phyloP scores from a whole-genome alignment of 2,888 invertebrate species.

The Melanostoma mellinum region DNA sequence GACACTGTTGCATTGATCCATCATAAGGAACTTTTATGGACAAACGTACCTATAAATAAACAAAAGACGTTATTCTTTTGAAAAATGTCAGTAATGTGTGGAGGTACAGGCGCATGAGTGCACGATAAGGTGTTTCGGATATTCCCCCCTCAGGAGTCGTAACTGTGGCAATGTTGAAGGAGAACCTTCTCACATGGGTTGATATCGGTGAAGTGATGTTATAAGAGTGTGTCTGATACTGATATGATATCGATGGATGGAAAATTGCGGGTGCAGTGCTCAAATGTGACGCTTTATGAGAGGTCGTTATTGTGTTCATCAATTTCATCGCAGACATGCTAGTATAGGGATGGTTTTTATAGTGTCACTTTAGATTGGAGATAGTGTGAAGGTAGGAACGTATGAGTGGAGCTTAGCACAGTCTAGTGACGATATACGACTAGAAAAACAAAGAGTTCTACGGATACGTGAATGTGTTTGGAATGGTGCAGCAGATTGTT shows the following conservation, averaged over 20 bases:
- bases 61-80: conserved; percentile 8
- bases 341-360: no score
- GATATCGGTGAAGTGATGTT: conserved; percentile 26
- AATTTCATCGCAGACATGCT: neutral
- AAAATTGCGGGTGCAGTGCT: neutral
- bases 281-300: conserved; percentile 14
- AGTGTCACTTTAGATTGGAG: no score
- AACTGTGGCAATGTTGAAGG: conserved; percentile 30
- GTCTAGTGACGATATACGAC: no score
- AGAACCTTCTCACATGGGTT: neutral
- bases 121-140: conserved; percentile 48
- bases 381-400: no score
- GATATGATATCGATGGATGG: conserved; percentile 9
- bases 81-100: conserved; percentile 12
- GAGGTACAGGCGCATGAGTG: neutral
- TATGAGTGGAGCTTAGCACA: no score
- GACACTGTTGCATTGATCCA: conserved; percentile 43
- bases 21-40: conserved; percentile 14
- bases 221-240: conserved; percentile 29
- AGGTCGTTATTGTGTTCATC: conserved; percentile 40
- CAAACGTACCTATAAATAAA: conserved; percentile 9
- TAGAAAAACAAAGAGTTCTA: no score
- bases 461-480: no score
- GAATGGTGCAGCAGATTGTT: no score
- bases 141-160: conserved; percentile 45